Evolutionary conservation across 2,797 vertebrate genomes (phyloP), one percentile per base, ranked within the genome.

Genomic region (Gobio occitaniae): DNA sequence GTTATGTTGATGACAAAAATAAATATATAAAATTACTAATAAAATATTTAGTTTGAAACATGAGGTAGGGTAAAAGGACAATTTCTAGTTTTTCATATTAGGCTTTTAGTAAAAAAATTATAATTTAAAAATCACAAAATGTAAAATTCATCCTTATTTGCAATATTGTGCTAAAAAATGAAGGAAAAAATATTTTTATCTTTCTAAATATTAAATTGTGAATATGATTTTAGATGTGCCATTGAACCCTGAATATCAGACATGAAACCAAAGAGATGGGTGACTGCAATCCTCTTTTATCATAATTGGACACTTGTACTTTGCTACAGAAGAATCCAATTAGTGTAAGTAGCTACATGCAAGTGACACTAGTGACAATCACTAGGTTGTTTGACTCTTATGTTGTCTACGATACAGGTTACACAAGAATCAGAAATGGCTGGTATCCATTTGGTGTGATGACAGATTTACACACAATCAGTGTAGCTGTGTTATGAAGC

Each of bases 391-490:
- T 21, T 59, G 59, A n/a, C 8, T 63, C 54, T 41, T 59, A 7
- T 16, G 13, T 25, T 48, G 10, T 75, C 47, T 41, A 38, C 29
- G 65, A 75, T 47, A 47, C 29, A 44, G 19, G 29, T 47, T 16
- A 77, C 50, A 54, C 48, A 78, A 44, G 21, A 44, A 71, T 9
- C 9, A 78, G 17, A 80, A 41, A 50, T 56, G 21, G 21, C 21
- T 82, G 16, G 29, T 71, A 11, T 76, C 19, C 1, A 47, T 82
- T 70, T 47, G 32, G 5, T 84, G 65, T 84, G 80, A 66, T 72
- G 86, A 66, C 71, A 82, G 83, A 69, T 83, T 78, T 71, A 80
- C 19, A 82, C 17, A 29, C 36, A 59, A 80, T 69, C 66, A 44
- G 70, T 48, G 82, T 50, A 52, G 25, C 48, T 25, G 50, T 66